Evolutionary conservation across 2,797 vertebrate genomes (phyloP), one percentile per base, ranked within the genome.

Genomic region (Phoebastria nigripes): DNA sequence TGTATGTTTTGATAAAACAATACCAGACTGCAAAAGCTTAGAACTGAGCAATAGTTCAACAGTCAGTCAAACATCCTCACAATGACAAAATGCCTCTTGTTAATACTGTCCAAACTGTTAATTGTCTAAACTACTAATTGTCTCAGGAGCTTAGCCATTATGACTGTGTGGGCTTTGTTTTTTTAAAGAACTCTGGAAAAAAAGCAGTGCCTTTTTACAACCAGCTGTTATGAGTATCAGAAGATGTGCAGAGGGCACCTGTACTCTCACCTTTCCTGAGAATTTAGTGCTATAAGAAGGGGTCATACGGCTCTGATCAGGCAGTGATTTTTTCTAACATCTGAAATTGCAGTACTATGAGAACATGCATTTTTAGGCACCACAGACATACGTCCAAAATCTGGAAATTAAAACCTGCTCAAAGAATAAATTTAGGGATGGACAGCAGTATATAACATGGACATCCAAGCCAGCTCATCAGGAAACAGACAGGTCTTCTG

Each of bases 81-180:
- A 47, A 20, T 6, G 16, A 82, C 49, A 41, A 61, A n/a, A 5
- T 0, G 0, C 35, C 3, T 21, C 25, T 29, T 69, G 26, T 51
- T 81, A 81, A 61, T 41, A 61, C 9, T 47, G 26, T 72, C n/a
- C 35, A 28, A 58, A 47, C 21, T 33, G 33, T 28, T 37, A 51
- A 78, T 47, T 85, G 46, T 47, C 17, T 66, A 28, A 78, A 67
- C 29, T 39, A 18, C 18, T 58, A 12, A 72, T 55, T 77, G 15
- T 47, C 54, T 37, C 18, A 15, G 44, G 10, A 58, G 18, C 42
- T 61, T 59, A 41, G 31, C 39, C 25, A 11, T 56, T 39, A 52
- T 42, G 77, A 74, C 47, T 66, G 7, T 52, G 42, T 15, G 37
- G 11, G 17, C 33, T 47, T 66, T 66, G 26, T 26, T 58, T 31